These are phyloP conservation scores for Syrmaticus mikado DNA, from an alignment of 2,113 vertebrate species.

Conservation along the genomic window DNA sequence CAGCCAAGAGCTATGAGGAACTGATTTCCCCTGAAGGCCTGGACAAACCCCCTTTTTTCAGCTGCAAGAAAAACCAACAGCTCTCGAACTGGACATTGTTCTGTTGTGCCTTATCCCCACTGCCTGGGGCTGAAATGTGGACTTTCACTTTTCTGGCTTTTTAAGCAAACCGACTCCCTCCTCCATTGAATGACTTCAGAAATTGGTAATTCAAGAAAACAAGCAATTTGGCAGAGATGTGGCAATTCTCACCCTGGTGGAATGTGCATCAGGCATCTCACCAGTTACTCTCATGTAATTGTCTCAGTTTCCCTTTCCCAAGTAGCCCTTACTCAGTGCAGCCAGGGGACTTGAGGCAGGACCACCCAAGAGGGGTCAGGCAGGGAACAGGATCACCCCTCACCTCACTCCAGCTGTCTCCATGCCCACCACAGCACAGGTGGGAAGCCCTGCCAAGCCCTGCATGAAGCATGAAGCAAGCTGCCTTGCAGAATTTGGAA, in stretches of 20 bases:
- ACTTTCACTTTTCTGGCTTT: neutral
- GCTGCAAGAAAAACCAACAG: neutral
- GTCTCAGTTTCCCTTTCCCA: neutral
- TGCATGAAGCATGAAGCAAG: neutral
- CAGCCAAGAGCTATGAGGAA: neutral
- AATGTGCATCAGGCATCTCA: neutral
- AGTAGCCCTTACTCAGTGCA: neutral
- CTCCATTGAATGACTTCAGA: neutral
- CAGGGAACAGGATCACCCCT: neutral
- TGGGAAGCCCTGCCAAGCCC: neutral
- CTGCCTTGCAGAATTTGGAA: neutral
- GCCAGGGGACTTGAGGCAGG: neutral
- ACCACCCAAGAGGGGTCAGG: neutral
- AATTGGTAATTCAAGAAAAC: neutral
- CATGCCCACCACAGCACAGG: fast-evolving
- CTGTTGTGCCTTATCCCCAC: neutral
- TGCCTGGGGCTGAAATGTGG: neutral
- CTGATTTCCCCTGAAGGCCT: neutral
- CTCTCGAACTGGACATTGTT: fast-evolving
- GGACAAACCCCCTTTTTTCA: neutral
- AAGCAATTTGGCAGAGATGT: neutral
- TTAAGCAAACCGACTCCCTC: neutral
- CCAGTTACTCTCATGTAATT: neutral
- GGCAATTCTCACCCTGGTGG: neutral
- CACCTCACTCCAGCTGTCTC: neutral